Evolutionary conservation across 1,140 invertebrate genomes (phyloP), one percentile per base, ranked within the genome.

Genomic region (Saccostrea cuccullata): DNA sequence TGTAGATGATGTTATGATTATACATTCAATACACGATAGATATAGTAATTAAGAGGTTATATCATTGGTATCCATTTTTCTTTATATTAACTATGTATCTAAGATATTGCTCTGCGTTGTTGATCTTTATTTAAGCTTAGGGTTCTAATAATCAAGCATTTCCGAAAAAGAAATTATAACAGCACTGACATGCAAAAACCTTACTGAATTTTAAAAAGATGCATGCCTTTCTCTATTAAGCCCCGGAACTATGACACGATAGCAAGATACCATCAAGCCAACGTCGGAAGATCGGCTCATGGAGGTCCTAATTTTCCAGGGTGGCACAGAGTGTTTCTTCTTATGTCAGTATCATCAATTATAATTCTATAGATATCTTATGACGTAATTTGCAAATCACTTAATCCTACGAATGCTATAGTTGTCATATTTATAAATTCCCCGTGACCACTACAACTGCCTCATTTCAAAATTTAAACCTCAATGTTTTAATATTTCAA

Each of bases 291-390:
- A 8, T 84, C 82, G n/a, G 86, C 90, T 6, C 90, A 90, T 47
- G 58, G 86, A 30, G 90, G 90, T 23, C 84, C 88, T 17, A 86
- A 86, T 83, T 90, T 90, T 60, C 87, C 73, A 8, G 84, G 88
- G 2, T 90, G 90, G 90, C 90, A 90, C 55, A 85, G 88, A 58
- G 55, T 89, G 12, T 90, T 70, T 84, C 84, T 90, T 17, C 64
- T 85, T 17, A 23, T 90, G 90, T 90, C 56, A 89, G 90, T 77
- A 77, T 64, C 17, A 64, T 64, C 58, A 20, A 5, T 47, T 5
- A 47, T 0, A 47, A 47, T 6, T 47, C 6, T 47, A 47, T 47
- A 47, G 40, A 47, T 47, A 47, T 6, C 40, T 47, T 3, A 47
- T 47, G 40, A 47, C 2, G 40, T 47, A 47, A 6, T 47, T 3